Evolutionary conservation across 2,888 invertebrate genomes (phyloP), one percentile per base, ranked within the genome.

Genomic region (Pristionchus mayeri): DNA sequence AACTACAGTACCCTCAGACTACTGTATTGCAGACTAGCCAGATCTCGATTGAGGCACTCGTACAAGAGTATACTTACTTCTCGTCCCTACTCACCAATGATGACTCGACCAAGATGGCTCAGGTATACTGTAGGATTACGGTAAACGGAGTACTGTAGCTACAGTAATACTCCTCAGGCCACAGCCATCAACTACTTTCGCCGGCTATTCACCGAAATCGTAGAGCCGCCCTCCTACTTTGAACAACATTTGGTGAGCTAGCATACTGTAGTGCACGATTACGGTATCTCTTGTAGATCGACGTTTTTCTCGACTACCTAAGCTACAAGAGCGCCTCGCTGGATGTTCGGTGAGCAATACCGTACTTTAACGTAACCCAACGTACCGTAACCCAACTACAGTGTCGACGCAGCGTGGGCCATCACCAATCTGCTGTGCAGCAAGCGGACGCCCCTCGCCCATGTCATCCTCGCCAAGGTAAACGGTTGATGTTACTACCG

Each of bases 181-280:
- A 3, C 75, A 24, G 75, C 75, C 4, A 40, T 79, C 52, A 13
- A 52, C 54, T 79, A 79, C 52, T 79, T 79, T 30, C 79, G 79
- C 21, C 50, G 52, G 3, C 79, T 50, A 30, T 79, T 79, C 54
- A 54, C 54, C 3, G 50, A 52, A 4, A 79, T 50, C 54, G 30
- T 30, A 4, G 79, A 79, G 34, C 79, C 79, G 18, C 79, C 52
- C 27, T 13, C 11, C 2, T 50, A 79, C 30, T 79, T 79, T 30
- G 52, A 57, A 6, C 57, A 57, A 57, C 7, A 44, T 13, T 13
- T 44, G 57, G 24, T 57, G n/a, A 57, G 18, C 9, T 18, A n/a
- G n/a, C n/a, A n/a, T n/a, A n/a, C n/a, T n/a, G n/a, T n/a, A n/a
- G n/a, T n/a, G n/a, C n/a, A n/a, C n/a, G n/a, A n/a, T n/a, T n/a